Percentiles rank a stretch among this genome's conserved stretches.
Conservation (phyloP, 2,797 vertebrate genomes). For the Peromyscus nudipes region DNA sequence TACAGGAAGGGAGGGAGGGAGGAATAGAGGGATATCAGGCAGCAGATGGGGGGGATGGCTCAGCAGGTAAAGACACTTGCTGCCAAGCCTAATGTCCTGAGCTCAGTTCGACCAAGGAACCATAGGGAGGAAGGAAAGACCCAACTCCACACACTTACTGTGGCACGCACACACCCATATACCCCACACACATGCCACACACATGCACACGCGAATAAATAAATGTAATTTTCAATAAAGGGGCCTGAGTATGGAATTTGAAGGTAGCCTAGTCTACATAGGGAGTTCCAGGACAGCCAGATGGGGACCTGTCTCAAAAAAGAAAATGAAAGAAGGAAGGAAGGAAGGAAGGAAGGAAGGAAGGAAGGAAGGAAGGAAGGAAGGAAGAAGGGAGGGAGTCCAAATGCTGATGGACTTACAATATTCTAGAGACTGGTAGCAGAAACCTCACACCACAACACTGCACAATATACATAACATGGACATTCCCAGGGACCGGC, state of each 20-base stretch:
- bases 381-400: neutral
- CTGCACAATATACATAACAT: neutral
- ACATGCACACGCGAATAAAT: neutral
- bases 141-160: neutral
- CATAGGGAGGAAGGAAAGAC: neutral
- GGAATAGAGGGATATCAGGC: neutral
- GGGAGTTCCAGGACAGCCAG: neutral
- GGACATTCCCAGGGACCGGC: neutral
- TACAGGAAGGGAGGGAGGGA: accelerated
- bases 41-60: neutral
- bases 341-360: neutral
- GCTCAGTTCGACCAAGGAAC: neutral
- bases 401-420: neutral
- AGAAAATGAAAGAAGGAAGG: neutral
- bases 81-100: no score
- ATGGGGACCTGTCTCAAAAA: neutral
- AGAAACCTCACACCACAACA: neutral
- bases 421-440: neutral
- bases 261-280: neutral
- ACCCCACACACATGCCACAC: neutral
- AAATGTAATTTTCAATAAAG: neutral
- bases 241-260: neutral
- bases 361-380: accelerated
- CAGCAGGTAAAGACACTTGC: neutral
- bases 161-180: neutral